Evolutionary conservation across 2,113 vertebrate species (phyloP).

Genomic region (Callocephalon fimbriatum): DNA sequence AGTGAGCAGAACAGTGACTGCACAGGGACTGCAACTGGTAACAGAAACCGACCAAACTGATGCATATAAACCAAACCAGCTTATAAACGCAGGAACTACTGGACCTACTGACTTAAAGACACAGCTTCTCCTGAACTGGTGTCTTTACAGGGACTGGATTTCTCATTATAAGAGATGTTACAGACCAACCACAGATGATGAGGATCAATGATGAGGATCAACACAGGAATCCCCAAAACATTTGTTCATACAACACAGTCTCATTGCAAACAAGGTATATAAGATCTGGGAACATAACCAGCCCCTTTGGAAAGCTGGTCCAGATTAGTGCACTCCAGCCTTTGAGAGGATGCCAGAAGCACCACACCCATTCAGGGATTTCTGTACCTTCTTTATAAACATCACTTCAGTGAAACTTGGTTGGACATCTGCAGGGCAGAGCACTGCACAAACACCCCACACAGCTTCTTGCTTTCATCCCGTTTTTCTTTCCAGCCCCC

Average conservation of each 20-base stretch:
- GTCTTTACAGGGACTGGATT: neutral
- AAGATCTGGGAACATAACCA: neutral
- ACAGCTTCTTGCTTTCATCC: neutral
- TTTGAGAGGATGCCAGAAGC: neutral
- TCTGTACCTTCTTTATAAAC: neutral
- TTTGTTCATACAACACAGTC: neutral
- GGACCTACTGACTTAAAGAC: neutral
- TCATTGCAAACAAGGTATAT: neutral
- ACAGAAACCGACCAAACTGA: fast-evolving
- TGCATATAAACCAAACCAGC: neutral
- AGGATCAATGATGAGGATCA: neutral
- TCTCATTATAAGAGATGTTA: neutral
- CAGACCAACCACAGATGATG: neutral
- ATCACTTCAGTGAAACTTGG: neutral
- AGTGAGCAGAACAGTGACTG: neutral
- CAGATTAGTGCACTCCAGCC: neutral
- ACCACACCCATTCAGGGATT: neutral
- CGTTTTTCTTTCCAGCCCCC: neutral
- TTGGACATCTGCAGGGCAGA: neutral
- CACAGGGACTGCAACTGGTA: neutral
- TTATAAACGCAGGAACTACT: neutral
- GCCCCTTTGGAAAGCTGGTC: neutral
- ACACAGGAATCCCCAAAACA: neutral
- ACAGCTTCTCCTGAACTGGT: neutral
- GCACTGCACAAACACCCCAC: neutral